phyloP scores from a whole-genome alignment of 2,888 invertebrate genomes.

The Brachyptera risi region DNA sequence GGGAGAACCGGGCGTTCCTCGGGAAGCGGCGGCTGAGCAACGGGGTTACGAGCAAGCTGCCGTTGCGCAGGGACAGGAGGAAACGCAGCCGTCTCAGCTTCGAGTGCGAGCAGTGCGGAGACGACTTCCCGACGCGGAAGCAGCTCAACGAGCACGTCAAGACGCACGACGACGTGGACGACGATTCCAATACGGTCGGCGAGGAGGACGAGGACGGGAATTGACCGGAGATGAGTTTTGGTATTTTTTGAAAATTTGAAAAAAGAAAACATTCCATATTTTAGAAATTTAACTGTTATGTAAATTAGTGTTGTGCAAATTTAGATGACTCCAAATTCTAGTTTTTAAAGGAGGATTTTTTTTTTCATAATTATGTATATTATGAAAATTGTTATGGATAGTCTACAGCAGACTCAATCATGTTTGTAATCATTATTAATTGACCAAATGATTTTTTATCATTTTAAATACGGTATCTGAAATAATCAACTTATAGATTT shows the following conservation, averaged over 20 bases:
- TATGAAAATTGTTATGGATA: no score
- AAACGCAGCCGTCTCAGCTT: conserved; percentile 29
- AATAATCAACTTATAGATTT: no score
- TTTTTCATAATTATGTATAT: no score
- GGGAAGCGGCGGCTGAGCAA: background rate
- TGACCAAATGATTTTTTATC: no score
- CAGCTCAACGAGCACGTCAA: conserved; percentile 37
- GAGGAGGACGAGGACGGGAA: background rate
- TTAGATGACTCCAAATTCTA: background rate
- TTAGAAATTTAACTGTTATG: no score
- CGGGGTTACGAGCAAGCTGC: conserved; percentile 5
- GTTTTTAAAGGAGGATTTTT: no score
- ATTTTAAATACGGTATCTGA: no score
- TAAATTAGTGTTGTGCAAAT: no score
- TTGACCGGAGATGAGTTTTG: background rate
- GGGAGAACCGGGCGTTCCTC: background rate
- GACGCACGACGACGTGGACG: conserved; percentile 36
- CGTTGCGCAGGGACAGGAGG: conserved; percentile 23
- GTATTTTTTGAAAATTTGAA: background rate
- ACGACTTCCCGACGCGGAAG: conserved; percentile 36
- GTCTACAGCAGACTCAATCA: no score
- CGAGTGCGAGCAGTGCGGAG: conserved; percentile 38
- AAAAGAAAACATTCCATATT: background rate
- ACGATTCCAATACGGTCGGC: conserved; percentile 29
- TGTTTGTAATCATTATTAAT: no score